Base-by-base conservation (phyloP, 2,888 invertebrate species). In the Tridacna gigas region DNA sequence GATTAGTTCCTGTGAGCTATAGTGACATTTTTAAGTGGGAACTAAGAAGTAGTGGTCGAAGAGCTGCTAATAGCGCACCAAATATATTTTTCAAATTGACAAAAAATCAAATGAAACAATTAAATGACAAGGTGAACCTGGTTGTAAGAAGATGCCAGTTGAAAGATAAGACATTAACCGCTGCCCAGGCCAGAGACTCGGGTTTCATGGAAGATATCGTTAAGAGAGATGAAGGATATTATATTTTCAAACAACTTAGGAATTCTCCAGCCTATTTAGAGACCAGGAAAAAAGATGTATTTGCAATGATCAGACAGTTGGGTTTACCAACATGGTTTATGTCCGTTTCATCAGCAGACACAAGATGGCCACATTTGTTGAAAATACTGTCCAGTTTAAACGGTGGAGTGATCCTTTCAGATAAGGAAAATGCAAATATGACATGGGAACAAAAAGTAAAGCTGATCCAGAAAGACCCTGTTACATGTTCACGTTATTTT, bases 211-310 rank as follows among this genome's bases (percentile, higher is more conserved):
- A 80, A 65, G 28, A 60, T 28, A 93, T 85, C 20, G 82, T 82
- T 13, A 61, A 94, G 67, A 88, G 91, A 89, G 91, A 90, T 69
- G 89, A 91, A 74, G 90, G 92, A 74, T 93, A 94, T 77, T 92
- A 92, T 87, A 94, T 91, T 25, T 86, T 83, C 26, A 60, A 77
- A 63, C 76, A 77, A 20, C 71, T 84, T 15, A 77, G 84, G 69
- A 82, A 84, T 63, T 67, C 67, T 67, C 67, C 67, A 45, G 67
- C 67, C 11, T 67, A 67, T 45, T 67, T 67, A 18, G 67, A 67
- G 45, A 67, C 80, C 45, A 77, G 74, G 67, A 84, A 84, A 37
- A 84, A 84, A 77, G 82, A 86, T 79, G 61, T 86, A 0, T 84
- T 83, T 81, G 87, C 87, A 26, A 85, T 87, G 87, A 83, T 87